These are phyloP conservation scores for Nycteola revayana DNA, from an alignment of 2,888 invertebrate species.

Conservation along the genomic window DNA sequence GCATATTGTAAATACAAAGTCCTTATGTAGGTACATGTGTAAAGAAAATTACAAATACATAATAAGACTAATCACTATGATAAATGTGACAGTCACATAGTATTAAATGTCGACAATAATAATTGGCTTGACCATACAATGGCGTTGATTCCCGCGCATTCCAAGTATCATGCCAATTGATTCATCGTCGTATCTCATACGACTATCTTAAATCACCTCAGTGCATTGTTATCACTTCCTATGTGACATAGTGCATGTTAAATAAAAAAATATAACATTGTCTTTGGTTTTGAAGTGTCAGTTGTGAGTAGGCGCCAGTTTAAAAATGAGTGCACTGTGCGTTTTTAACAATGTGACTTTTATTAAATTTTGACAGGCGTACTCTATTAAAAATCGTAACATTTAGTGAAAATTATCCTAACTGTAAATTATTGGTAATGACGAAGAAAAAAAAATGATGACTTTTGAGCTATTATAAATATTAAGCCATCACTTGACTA, in stretches of 20 bases:
- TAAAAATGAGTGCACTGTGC: not conserved
- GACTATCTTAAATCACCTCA: constrained; percentile 35
- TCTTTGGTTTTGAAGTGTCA: constrained; percentile 4
- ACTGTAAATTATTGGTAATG: no score
- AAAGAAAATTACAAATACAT: constrained; percentile 1
- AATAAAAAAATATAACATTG: constrained; percentile 6
- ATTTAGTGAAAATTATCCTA: no score
- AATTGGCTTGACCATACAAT: constrained; percentile 29
- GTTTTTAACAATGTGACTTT: not conserved
- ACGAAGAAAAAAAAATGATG: no score
- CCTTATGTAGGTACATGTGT: not conserved
- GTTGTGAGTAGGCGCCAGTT: constrained; percentile 4
- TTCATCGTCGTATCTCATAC: constrained; percentile 25
- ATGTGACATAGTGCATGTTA: constrained; percentile 15
- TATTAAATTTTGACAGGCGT: no score
- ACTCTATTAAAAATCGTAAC: no score
- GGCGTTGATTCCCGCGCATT: constrained; percentile 30
- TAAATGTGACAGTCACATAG: no score
- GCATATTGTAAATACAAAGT: no score
- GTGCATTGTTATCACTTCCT: constrained; percentile 40
- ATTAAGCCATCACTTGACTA: no score
- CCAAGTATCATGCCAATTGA: constrained; percentile 43
- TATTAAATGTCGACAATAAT: not conserved
- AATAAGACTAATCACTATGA: no score
- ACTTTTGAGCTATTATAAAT: no score